phyloP scores from a whole-genome alignment of 2,888 invertebrate species.

The Hydriomena furcata region DNA sequence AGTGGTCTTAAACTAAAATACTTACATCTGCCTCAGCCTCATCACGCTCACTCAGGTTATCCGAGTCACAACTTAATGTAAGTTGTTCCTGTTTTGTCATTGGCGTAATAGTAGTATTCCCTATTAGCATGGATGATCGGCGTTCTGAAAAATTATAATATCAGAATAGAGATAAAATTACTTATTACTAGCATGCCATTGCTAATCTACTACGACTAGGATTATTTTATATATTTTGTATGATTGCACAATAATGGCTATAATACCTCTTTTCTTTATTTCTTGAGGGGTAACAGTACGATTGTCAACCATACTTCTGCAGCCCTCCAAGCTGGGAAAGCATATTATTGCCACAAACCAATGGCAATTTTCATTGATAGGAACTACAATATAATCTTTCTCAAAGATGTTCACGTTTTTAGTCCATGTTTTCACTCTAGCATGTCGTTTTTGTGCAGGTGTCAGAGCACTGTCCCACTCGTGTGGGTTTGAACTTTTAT shows the following conservation, averaged over 20 bases:
- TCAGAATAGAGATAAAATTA: constrained; percentile 26
- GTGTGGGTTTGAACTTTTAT: constrained; percentile 82
- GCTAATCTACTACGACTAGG: not conserved
- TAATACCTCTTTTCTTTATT: constrained; percentile 80
- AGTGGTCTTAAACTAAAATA: not conserved
- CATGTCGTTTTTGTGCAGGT: constrained; percentile 93
- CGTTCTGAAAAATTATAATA: constrained; percentile 59
- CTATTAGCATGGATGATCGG: constrained; percentile 85
- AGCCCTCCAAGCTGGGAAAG: constrained; percentile 92
- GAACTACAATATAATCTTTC: constrained; percentile 98
- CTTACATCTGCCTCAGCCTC: constrained; percentile 90
- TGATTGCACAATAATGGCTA: not conserved
- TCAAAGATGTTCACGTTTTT: constrained; percentile 97
- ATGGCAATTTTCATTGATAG: constrained; percentile 98
- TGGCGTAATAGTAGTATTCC: constrained; percentile 86
- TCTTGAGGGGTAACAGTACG: constrained; percentile 80
- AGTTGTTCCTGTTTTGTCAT: constrained; percentile 78
- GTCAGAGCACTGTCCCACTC: constrained; percentile 87
- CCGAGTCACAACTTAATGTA: constrained; percentile 86
- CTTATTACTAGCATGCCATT: constrained; percentile 16
- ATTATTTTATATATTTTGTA: no score
- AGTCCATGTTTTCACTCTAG: constrained; percentile 97
- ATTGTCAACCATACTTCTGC: constrained; percentile 87
- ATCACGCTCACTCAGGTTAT: constrained; percentile 89
- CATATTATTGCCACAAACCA: constrained; percentile 99